These are phyloP conservation scores for Chlorops oryzae DNA, from an alignment of 1,140 invertebrate species.

Conservation along the genomic window DNA sequence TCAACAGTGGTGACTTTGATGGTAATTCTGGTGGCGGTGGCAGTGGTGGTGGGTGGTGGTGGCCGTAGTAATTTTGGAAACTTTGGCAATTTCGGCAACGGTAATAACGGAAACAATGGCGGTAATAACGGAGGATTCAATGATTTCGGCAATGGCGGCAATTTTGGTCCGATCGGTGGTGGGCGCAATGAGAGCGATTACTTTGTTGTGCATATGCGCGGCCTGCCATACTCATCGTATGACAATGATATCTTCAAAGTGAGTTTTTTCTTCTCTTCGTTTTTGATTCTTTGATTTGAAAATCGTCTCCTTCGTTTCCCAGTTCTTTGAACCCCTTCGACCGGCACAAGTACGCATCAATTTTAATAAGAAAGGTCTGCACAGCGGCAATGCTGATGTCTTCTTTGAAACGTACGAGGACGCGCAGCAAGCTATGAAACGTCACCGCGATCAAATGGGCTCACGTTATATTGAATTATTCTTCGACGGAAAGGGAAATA, in stretches of 20 bases:
- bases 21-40: constrained; percentile 26
- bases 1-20: constrained; percentile 14
- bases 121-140: constrained; percentile 4
- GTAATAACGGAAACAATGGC: constrained; percentile 20
- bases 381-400: constrained; percentile 86
- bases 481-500: constrained; percentile 38
- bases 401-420: constrained; percentile 74
- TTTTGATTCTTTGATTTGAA: background rate
- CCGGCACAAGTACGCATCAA: constrained; percentile 42
- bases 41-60: constrained; percentile 8
- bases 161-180: constrained; percentile 31
- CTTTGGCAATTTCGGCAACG: constrained; percentile 12
- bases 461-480: constrained; percentile 77
- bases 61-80: constrained; percentile 10
- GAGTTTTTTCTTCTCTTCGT: background rate
- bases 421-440: constrained; percentile 67
- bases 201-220: constrained; percentile 41
- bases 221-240: constrained; percentile 41
- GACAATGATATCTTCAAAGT: constrained; percentile 46
- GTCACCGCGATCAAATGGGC: constrained; percentile 82
- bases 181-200: constrained; percentile 32
- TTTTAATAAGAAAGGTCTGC: constrained; percentile 62
- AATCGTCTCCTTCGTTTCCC: background rate
- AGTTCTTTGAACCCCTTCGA: constrained; percentile 46
- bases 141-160: constrained; percentile 24